phyloP scores from a whole-genome alignment of 2,113 vertebrate genomes.

The Anarrhichthys ocellatus region DNA sequence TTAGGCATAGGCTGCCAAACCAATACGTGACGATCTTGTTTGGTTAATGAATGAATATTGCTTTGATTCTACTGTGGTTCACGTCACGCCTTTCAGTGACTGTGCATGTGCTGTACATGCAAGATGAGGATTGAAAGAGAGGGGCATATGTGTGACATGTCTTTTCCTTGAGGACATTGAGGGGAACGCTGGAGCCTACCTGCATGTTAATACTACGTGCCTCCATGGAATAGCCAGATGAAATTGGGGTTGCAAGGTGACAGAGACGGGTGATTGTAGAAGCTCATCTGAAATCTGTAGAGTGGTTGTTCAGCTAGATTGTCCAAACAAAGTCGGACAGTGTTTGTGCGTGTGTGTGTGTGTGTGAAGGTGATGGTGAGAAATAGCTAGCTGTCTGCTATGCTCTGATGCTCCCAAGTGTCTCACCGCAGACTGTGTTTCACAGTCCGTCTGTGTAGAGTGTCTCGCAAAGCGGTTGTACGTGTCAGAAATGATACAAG shows the following conservation, averaged over 20 bases:
- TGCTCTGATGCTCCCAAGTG: conserved; percentile 35
- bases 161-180: neutral
- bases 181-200: conserved; percentile 8
- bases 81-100: neutral
- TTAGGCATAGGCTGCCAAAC: neutral
- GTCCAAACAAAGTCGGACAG: conserved; percentile 27
- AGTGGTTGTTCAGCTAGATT: conserved; percentile 33
- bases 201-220: conserved; percentile 42
- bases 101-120: neutral
- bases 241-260: conserved; percentile 56
- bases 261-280: conserved; percentile 46
- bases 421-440: conserved; percentile 29
- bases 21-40: neutral
- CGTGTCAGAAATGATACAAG: conserved; percentile 9
- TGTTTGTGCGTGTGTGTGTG: conserved; percentile 2
- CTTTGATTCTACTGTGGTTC: neutral
- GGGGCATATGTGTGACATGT: neutral
- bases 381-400: conserved; percentile 27
- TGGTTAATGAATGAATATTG: neutral
- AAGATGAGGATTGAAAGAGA: neutral
- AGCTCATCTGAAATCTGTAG: conserved; percentile 54
- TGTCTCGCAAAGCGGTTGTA: conserved; percentile 17
- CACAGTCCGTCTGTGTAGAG: conserved; percentile 21
- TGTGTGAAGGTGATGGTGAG: conserved; percentile 23
- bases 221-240: conserved; percentile 33